Base-by-base conservation (phyloP, 2,888 invertebrate genomes). In the Lepas anatifera region DNA sequence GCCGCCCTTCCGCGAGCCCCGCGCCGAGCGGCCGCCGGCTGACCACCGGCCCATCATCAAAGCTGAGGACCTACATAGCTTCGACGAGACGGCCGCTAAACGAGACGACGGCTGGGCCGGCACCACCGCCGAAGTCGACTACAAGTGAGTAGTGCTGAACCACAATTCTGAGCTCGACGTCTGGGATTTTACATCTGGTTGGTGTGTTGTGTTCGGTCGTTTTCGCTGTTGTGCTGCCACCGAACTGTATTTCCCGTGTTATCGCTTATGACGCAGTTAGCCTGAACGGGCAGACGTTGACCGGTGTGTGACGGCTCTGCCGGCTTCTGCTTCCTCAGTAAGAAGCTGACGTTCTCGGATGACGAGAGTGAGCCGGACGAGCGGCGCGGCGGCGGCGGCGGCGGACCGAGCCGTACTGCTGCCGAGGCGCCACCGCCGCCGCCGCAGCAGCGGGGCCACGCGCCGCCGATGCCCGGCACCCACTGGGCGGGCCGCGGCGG, bases 31-130 rank as follows among this genome's bases (percentile, higher is more conserved):
- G 63, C 63, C n/a, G 39, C 52, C 35, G 25, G 58, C 29, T 29
- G 37, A 37, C 64, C 50, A 67, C 87, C 89, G 74, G 85, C 92
- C 95, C 72, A 95, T 96, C 74, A 92, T 96, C 75, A 90, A 91
- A 76, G 94, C 95, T 78, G 94, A 95, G 79, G 94, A 95, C 80
- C 85, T 96, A 76, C 91, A 89, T 77, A 89, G 91, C 71, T 89
- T 96, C 83, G 95, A 95, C 81, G 90, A 94, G 78, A 90, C 95
- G 75, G 87, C 90, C 64, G 87, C 89, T 76, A 79, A 79, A 70
- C 90, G 92, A 78, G 89, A 90, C 77, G 79, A 78, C 72, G 94
- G 94, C 73, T 96, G 96, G 96, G 81, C 81, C 66, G 66, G 66
- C 37, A 37, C 25, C 66, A 41, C 10, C 3, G 39, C 66, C 66